Conservation (phyloP, 2,113 vertebrate species). For the Eclectus roratus region DNA sequence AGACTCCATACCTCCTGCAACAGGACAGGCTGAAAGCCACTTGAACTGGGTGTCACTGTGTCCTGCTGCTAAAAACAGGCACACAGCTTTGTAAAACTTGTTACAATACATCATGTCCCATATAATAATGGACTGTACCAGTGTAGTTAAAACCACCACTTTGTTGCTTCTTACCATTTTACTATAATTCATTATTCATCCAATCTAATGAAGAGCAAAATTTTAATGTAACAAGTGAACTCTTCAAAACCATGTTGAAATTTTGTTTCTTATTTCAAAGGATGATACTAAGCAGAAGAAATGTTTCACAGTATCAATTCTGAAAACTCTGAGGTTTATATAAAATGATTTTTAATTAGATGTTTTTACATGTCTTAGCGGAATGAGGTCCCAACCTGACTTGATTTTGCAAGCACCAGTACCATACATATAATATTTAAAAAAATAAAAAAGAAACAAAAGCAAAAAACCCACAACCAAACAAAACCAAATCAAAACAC, state of each 20-base stretch:
- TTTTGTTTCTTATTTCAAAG: not conserved
- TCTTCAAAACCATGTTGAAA: not conserved
- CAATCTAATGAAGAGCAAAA: not conserved
- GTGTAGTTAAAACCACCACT: not conserved
- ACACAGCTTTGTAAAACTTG: not conserved
- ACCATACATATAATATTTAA: not conserved
- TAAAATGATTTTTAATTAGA: accelerated
- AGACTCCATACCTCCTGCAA: not conserved
- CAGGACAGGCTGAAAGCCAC: not conserved
- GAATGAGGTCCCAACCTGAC: not conserved
- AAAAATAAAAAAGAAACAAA: not conserved
- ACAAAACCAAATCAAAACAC: not conserved
- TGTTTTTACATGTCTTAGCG: not conserved
- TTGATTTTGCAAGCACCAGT: not conserved
- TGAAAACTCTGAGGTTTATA: not conserved
- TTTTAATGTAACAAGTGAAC: not conserved
- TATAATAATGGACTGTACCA: not conserved
- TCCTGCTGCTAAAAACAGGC: not conserved
- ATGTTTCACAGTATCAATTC: not conserved
- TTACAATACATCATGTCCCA: not conserved
- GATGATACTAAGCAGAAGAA: not conserved
- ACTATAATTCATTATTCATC: not conserved
- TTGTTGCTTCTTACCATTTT: not conserved
- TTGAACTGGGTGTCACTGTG: not conserved
- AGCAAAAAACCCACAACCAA: not conserved